These are phyloP conservation scores for Eurypyga helias DNA, from an alignment of 2,113 vertebrate species.

Conservation along the genomic window DNA sequence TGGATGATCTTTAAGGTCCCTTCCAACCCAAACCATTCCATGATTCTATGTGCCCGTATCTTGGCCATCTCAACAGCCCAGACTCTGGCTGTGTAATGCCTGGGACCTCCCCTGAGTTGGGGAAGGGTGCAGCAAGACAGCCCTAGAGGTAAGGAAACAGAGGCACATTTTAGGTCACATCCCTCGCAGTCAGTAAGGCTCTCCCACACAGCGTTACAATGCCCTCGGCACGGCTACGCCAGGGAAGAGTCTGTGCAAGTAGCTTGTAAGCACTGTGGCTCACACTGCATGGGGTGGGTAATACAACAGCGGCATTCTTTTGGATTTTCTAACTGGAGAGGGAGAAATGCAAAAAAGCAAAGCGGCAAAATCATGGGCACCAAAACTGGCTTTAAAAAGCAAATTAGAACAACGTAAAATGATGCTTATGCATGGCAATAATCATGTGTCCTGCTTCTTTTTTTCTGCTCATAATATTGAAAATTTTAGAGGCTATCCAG, in stretches of 20 bases:
- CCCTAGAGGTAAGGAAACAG: neutral
- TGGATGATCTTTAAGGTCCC: too few relatives aligned
- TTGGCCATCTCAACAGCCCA: neutral
- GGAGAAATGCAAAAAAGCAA: neutral
- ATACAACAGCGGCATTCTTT: too few relatives aligned
- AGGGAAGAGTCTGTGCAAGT: neutral
- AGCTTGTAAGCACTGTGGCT: neutral
- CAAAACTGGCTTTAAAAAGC: neutral
- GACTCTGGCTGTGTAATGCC: fast-evolving
- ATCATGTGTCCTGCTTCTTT: neutral
- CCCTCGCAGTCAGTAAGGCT: neutral
- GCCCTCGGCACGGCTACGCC: neutral
- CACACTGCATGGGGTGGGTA: fast-evolving
- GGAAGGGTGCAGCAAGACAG: neutral
- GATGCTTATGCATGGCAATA: neutral
- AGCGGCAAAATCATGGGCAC: neutral
- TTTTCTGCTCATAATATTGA: neutral
- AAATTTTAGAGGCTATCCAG: neutral
- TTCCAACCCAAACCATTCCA: too few relatives aligned
- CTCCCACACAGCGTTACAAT: fast-evolving
- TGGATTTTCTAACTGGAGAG: neutral
- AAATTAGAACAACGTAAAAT: neutral
- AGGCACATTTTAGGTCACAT: neutral
- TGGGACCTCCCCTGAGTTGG: neutral
- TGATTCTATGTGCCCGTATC: fast-evolving